Evolutionary conservation across 2,888 invertebrate genomes (phyloP), one percentile per base, ranked within the genome.

Genomic region (Phragmatobia fuliginosa): DNA sequence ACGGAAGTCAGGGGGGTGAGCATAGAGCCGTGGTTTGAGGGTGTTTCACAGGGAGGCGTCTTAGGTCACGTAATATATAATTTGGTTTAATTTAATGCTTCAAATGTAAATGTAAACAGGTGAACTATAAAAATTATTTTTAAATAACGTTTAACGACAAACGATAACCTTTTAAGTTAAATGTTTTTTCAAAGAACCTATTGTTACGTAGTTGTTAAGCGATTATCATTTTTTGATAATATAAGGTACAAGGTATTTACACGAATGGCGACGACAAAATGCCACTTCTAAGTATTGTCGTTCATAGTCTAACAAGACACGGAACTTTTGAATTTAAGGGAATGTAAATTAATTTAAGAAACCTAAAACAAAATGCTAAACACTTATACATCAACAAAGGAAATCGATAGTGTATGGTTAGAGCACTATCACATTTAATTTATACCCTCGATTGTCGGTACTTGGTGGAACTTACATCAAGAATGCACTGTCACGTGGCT

Each of bases 1-100:
- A 85, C 88, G 88, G 89, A 90, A 88, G 85, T 86, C 81, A 83
- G 84, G 76, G 83, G 84, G 85, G 81, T 80, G 73, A 64, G 80
- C 72, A 79, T 73, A 77, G 84, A 82, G 79, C 85, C 83, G 87
- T 78, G 85, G 85, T 87, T 77, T 83, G 80, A 76, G 79, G 83
- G 85, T 75, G 85, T 87, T 81, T 84, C 87, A 68, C 87, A 88
- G 85, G 90, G 89, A 81, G 79, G 81, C 76, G 78, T 81, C 76
- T 79, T 88, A 74, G 87, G 86, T 80, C 85, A 77, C 82, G 84
- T 79, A 81, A 80, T 88, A 80, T 87, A 82, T 79, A 77, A 76
- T 79, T 76, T 77, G 69, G 69, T 76, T 77, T 75, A 77, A 82
- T 81, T 81, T 77, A 66, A 76, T 68, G 64, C 63, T 58, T 71